phyloP scores from a whole-genome alignment of 2,797 vertebrate species.

The Esox lucius region DNA sequence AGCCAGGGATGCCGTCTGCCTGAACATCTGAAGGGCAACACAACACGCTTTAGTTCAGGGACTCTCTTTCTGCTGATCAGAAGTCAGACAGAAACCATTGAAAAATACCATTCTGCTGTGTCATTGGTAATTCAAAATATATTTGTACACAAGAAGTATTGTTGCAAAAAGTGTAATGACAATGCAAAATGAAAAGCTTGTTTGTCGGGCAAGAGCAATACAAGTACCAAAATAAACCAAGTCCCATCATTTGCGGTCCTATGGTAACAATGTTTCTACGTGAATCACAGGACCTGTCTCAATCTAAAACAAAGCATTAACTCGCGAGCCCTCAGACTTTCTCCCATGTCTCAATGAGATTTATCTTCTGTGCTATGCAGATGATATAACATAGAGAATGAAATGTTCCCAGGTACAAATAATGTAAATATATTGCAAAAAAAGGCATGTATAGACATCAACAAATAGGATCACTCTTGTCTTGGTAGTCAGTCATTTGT shows the following conservation, averaged over 20 bases:
- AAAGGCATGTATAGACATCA: not conserved
- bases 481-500: slow-evolving; percentile 9
- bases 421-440: not conserved
- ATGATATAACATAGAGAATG: slow-evolving; percentile 17
- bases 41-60: slow-evolving; percentile 2
- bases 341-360: slow-evolving; percentile 29
- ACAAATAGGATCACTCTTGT: not conserved
- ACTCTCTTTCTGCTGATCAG: slow-evolving; percentile 15
- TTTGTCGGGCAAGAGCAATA: slow-evolving; percentile 27
- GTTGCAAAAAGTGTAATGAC: slow-evolving; percentile 27
- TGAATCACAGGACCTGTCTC: slow-evolving; percentile 23
- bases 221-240: slow-evolving; percentile 30
- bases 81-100: slow-evolving; percentile 23
- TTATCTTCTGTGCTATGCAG: slow-evolving; percentile 35
- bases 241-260: slow-evolving; percentile 28
- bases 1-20: not conserved
- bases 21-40: slow-evolving; percentile 11
- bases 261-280: slow-evolving; percentile 26
- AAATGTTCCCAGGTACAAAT: slow-evolving; percentile 7
- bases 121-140: slow-evolving; percentile 49
- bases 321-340: not conserved
- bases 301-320: not conserved
- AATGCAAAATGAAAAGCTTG: slow-evolving; percentile 54
- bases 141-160: slow-evolving; percentile 38
- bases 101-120: slow-evolving; percentile 32